phyloP scores from a whole-genome alignment of 2,797 vertebrate genomes.

The Fistularia tabacaria region DNA sequence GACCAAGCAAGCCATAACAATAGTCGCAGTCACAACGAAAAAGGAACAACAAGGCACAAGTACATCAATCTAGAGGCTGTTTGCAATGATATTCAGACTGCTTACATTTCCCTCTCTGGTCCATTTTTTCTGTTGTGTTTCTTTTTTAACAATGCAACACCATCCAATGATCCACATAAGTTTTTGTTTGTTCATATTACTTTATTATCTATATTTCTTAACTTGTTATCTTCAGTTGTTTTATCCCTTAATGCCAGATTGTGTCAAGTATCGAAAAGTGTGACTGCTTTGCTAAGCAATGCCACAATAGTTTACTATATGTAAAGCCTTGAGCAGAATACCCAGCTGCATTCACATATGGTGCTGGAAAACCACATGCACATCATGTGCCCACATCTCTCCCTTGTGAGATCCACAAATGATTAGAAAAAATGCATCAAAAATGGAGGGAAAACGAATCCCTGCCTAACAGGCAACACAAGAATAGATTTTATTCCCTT shows the following conservation, averaged over 20 bases:
- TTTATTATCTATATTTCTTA: constrained; percentile 31
- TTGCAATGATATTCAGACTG: constrained; percentile 17
- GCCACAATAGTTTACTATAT: constrained; percentile 30
- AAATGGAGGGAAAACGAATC: constrained; percentile 21
- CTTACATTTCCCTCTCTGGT: constrained; percentile 27
- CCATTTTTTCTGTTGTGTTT: constrained; percentile 26
- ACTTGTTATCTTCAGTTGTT: constrained; percentile 24
- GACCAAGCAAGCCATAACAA: constrained; percentile 50
- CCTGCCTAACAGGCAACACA: constrained; percentile 39
- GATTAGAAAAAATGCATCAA: constrained; percentile 10
- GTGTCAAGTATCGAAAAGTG: constrained; percentile 42
- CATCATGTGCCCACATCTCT: constrained; percentile 17
- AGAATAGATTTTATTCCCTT: constrained; percentile 38
- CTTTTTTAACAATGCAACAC: constrained; percentile 6
- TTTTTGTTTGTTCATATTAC: constrained; percentile 39
- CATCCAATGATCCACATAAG: too few species aligned
- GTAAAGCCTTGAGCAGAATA: constrained; percentile 34
- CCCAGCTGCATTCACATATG: constrained; percentile 26
- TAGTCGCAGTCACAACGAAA: constrained; percentile 36
- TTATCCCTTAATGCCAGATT: neutral
- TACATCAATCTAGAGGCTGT: constrained; percentile 44
- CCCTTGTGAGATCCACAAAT: constrained; percentile 22
- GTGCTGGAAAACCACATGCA: too few species aligned
- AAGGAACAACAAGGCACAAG: constrained; percentile 40
- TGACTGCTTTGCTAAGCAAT: constrained; percentile 40